Conservation (phyloP, 2,113 vertebrate genomes). For the Elephantulus edwardii region DNA sequence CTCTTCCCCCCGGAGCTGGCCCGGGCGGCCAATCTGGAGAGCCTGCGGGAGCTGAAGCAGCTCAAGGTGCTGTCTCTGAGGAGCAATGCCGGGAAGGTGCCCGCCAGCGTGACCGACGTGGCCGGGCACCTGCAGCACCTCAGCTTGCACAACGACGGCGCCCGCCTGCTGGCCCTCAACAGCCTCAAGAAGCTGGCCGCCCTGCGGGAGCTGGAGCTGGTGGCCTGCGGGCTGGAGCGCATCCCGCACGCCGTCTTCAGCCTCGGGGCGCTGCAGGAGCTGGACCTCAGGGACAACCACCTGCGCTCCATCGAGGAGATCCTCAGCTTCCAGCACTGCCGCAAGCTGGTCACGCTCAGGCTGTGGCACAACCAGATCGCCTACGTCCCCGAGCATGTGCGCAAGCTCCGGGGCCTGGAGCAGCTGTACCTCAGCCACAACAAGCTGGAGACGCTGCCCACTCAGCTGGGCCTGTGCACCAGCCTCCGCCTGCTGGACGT, state of each 20-base stretch:
- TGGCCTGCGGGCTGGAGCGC: conserved; percentile 89
- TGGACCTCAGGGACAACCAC: conserved; percentile 91
- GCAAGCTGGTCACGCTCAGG: conserved; percentile 85
- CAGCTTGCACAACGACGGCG: conserved; percentile 87
- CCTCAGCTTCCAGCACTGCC: conserved; percentile 92
- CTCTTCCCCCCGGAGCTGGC: conserved; percentile 85
- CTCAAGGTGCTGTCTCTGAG: conserved; percentile 87
- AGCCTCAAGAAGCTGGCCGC: conserved; percentile 88
- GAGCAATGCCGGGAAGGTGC: conserved; percentile 88
- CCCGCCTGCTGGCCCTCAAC: conserved; percentile 87
- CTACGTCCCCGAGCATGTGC: conserved; percentile 90
- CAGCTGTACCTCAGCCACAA: conserved; percentile 90
- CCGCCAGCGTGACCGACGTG: conserved; percentile 85
- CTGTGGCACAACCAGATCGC: conserved; percentile 93
- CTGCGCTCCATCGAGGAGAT: conserved; percentile 92
- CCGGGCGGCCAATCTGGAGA: conserved; percentile 84
- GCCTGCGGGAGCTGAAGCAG: conserved; percentile 87
- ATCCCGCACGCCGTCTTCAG: conserved; percentile 92
- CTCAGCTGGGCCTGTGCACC: conserved; percentile 88
- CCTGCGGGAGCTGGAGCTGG: conserved; percentile 86
- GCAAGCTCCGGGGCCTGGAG: conserved; percentile 88
- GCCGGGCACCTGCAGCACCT: conserved; percentile 86
- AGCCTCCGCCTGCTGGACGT: conserved; percentile 89
- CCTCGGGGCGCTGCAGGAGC: conserved; percentile 87
- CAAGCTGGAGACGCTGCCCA: conserved; percentile 86